Evolutionary conservation across 2,888 invertebrate genomes (phyloP).

Genomic region (Drosophila mercatorum): DNA sequence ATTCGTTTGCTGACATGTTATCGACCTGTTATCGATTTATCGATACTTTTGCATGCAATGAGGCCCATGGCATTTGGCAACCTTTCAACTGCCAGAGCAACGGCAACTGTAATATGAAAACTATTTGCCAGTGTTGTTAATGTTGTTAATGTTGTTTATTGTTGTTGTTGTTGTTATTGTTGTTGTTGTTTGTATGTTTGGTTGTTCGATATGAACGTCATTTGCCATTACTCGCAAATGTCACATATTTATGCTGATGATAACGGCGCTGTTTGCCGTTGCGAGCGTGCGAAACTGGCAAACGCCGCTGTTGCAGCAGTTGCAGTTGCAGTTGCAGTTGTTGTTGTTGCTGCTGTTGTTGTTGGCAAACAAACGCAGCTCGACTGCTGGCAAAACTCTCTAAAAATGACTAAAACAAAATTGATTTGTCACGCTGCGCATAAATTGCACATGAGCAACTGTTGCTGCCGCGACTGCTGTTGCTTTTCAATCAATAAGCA

Average conservation of each 20-base stretch:
- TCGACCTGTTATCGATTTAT: background rate
- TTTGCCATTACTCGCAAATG: slow-evolving; percentile 58
- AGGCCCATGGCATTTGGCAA: slow-evolving; percentile 19
- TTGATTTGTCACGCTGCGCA: slow-evolving; percentile 82
- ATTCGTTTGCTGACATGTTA: background rate
- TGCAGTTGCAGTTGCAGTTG: slow-evolving; percentile 6
- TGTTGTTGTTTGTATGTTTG: slow-evolving; percentile 26
- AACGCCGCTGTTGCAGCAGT: slow-evolving; percentile 13
- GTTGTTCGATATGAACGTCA: slow-evolving; percentile 43
- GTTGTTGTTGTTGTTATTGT: slow-evolving; percentile 18
- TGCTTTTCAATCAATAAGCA: slow-evolving; percentile 73
- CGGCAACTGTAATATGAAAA: slow-evolving; percentile 45
- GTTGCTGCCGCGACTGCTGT: slow-evolving; percentile 27
- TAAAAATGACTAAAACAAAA: slow-evolving; percentile 66
- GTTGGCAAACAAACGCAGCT: slow-evolving; percentile 47
- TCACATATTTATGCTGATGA: slow-evolving; percentile 63
- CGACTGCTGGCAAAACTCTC: slow-evolving; percentile 51
- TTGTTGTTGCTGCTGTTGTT: slow-evolving; percentile 11
- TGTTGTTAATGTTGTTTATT: slow-evolving; percentile 19
- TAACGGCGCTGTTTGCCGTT: slow-evolving; percentile 64
- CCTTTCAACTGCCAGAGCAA: slow-evolving; percentile 49
- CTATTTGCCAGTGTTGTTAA: slow-evolving; percentile 31
- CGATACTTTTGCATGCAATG: background rate
- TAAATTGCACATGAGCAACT: slow-evolving; percentile 81
- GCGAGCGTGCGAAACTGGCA: slow-evolving; percentile 67